Percentiles rank a stretch among this genome's conserved stretches.
These are phyloP conservation scores for Tanaodytes sp. DNA, from an alignment of 2,888 invertebrate genomes.

Conservation along the genomic window DNA sequence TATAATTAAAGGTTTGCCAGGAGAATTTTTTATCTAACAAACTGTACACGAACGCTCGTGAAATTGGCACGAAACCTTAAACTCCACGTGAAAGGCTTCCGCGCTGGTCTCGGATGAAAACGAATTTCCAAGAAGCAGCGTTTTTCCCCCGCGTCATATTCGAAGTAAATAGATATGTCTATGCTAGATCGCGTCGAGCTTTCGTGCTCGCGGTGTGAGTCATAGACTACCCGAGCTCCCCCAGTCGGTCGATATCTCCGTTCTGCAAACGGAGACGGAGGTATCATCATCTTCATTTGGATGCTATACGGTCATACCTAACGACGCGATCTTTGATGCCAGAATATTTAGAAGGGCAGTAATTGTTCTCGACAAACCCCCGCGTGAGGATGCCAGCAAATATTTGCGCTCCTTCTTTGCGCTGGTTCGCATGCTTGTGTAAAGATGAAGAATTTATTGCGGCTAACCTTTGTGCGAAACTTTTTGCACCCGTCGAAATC, in stretches of 20 bases:
- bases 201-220: conserved; percentile 43
- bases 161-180: conserved; percentile 48
- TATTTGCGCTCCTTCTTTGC: conserved; percentile 48
- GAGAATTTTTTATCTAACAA: conserved; percentile 1
- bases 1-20: too few species aligned
- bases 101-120: conserved; percentile 33
- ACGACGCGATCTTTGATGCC: conserved; percentile 47
- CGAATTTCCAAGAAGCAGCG: conserved; percentile 42
- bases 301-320: conserved; percentile 36
- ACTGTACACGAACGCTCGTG: conserved; percentile 29
- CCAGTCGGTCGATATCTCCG: too few species aligned
- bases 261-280: conserved; percentile 30
- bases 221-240: too few species aligned
- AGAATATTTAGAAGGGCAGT: conserved; percentile 45
- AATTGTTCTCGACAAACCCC: conserved; percentile 52
- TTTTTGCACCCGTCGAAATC: conserved; percentile 34
- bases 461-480: conserved; percentile 34
- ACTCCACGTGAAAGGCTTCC: conserved; percentile 35
- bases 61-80: conserved; percentile 47
- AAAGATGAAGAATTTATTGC: conserved; percentile 50
- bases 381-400: conserved; percentile 39
- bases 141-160: conserved; percentile 29
- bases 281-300: conserved; percentile 48
- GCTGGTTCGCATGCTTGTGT: conserved; percentile 38
- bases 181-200: too few species aligned